Base-by-base conservation (phyloP, 1,140 invertebrate genomes). In the Meloidogyne chitwoodi region DNA sequence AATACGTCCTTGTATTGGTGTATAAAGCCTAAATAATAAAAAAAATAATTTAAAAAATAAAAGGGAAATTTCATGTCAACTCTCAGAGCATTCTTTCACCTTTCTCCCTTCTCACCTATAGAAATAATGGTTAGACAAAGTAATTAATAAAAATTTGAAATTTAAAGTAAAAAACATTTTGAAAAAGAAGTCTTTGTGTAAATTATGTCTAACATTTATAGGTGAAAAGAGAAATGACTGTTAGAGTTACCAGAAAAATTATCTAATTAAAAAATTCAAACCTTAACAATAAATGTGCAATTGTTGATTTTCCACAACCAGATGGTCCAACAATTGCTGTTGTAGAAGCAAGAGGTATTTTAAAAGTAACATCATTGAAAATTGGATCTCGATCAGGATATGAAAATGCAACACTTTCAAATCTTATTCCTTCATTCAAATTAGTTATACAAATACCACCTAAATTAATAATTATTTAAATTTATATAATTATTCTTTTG, bases 351-450 rank as follows among this genome's bases (percentile, higher is more conserved):
- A 87, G 83, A 16, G 88, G 88, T 34, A 89, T 87, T 16, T 70
- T 61, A 31, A 90, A 87, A 31, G 80, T 87, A 1, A 90, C 74
- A 68, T 86, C 85, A 29, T 82, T 83, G 66, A 92, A 90, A 34
- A 92, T 88, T 6, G 79, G 76, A 5, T 84, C 77, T 41, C 91
- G 83, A 2, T 87, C 88, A n/a, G 91, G 90, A 84, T 91, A 92
- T 0, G 80, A 83, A 83, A 92, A 92, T n/a, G 79, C 80, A 3
- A 91, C 84, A 80, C 90, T 83, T 64, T 87, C 78, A 77, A 91
- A 90, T 38, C 83, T 77, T 48, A 91, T 88, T 75, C 87, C 84
- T 44, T 89, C 90, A 91, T 91, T 78, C 89, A 77, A 65, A 91
- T 88, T 31, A 92, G 91, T 84, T 48, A 88, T 88, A 73, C 56